Percentiles rank a stretch among this genome's conserved stretches.
Conservation (phyloP, 2,797 vertebrate genomes). For the Typhlichthys subterraneus region DNA sequence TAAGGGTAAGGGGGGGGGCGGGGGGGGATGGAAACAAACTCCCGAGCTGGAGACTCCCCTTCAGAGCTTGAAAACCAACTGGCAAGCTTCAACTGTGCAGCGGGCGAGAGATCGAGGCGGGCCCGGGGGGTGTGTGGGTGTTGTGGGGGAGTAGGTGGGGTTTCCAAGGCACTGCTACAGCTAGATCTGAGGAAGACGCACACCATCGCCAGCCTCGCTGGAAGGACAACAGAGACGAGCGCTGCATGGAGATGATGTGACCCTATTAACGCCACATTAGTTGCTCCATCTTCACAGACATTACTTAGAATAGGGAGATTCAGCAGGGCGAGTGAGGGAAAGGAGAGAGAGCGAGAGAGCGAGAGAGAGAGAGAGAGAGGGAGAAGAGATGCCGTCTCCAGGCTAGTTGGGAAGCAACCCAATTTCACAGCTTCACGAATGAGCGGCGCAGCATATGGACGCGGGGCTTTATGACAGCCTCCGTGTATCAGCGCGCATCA, state of each 20-base stretch:
- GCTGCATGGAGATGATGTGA: conserved; percentile 71
- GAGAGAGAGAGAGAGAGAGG: conserved; percentile 14
- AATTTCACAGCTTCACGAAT: conserved; percentile 87
- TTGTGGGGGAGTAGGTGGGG: conserved; percentile 20
- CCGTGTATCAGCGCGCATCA: conserved; percentile 79
- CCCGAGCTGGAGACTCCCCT: conserved; percentile 57
- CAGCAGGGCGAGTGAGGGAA: conserved; percentile 40
- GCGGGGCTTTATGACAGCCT: conserved; percentile 81
- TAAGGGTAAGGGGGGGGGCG: too few relatives aligned
- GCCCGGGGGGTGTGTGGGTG: conserved; percentile 44
- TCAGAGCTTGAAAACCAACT: conserved; percentile 62
- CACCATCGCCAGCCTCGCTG: conserved; percentile 65
- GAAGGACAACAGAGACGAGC: conserved; percentile 65
- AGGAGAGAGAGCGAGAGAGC: conserved; percentile 35
- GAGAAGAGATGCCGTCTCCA: conserved; percentile 73
- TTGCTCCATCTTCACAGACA: conserved; percentile 64
- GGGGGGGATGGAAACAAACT: conserved; percentile 51
- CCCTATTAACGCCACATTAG: conserved; percentile 79
- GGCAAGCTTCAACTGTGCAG: conserved; percentile 66
- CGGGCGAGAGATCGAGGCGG: conserved; percentile 44
- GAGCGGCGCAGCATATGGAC: conserved; percentile 82
- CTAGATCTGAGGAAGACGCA: conserved; percentile 72
- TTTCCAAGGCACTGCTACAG: conserved; percentile 64
- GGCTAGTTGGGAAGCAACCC: conserved; percentile 82
- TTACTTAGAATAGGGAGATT: conserved; percentile 59